Evolutionary conservation across 2,113 vertebrate species (phyloP).

Genomic region (Ictalurus furcatus): DNA sequence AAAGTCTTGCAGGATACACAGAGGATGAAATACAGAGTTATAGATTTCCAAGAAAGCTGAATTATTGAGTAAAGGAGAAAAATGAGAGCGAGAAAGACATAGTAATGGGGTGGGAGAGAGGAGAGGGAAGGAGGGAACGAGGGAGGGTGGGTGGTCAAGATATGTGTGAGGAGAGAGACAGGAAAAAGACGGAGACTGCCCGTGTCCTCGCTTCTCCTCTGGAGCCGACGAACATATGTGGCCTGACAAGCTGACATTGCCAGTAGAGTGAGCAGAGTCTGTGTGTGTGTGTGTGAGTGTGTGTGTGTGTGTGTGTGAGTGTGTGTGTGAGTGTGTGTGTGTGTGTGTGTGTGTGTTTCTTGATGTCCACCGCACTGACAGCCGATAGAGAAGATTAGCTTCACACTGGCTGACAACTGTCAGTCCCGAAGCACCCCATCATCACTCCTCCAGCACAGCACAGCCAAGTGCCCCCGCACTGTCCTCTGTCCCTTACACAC

Average conservation of each 20-base stretch:
- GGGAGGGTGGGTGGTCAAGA: constrained; percentile 34
- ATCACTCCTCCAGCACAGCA: constrained; percentile 36
- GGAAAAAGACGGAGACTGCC: constrained; percentile 77
- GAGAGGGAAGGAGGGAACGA: constrained; percentile 44
- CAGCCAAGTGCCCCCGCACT: constrained; percentile 45
- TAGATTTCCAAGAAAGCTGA: constrained; percentile 34
- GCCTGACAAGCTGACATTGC: constrained; percentile 82
- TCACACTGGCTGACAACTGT: constrained; percentile 68
- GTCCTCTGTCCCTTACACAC: constrained; percentile 38
- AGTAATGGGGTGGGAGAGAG: constrained; percentile 48
- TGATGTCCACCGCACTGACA: constrained; percentile 69
- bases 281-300: constrained; percentile 54
- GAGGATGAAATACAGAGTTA: constrained; percentile 15
- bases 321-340: constrained; percentile 50
- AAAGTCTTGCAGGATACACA: neutral
- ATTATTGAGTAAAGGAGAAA: constrained; percentile 6
- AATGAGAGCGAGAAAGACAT: constrained; percentile 22
- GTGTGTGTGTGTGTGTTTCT: constrained; percentile 42
- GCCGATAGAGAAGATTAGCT: constrained; percentile 72
- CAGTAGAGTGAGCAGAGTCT: constrained; percentile 50
- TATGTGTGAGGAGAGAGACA: constrained; percentile 69
- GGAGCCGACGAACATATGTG: constrained; percentile 77
- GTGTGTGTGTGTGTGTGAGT: constrained; percentile 49
- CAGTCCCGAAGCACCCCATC: constrained; percentile 52
- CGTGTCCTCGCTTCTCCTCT: constrained; percentile 60